Percentiles rank a stretch among this genome's conserved stretches.
Conservation (phyloP, 2,888 invertebrate species). For the Candidula unifasciata region DNA sequence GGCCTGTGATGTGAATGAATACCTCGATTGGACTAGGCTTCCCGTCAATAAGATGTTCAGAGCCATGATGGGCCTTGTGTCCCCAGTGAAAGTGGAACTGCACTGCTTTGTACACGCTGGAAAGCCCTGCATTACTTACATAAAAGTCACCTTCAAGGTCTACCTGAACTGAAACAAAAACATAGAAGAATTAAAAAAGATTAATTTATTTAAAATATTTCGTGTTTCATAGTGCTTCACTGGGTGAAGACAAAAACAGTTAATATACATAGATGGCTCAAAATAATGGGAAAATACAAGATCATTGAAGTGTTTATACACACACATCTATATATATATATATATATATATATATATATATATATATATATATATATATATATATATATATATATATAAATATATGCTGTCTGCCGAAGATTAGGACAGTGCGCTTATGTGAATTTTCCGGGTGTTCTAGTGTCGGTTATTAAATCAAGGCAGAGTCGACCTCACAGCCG, state of each 20-base stretch:
- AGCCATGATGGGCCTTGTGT: conserved; percentile 85
- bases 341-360: background rate
- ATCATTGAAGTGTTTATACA: background rate
- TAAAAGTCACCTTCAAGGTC: conserved; percentile 65
- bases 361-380: background rate
- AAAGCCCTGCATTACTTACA: conserved; percentile 69
- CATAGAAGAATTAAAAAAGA: no score
- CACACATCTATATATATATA: no score
- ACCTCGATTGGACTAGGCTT: conserved; percentile 81
- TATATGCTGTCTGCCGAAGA: no score
- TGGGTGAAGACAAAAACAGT: background rate
- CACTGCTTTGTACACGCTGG: conserved; percentile 79
- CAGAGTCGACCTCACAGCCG: no score
- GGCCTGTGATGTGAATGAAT: background rate
- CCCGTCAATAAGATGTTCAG: conserved; percentile 87
- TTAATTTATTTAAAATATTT: background rate
- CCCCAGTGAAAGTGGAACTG: conserved; percentile 92
- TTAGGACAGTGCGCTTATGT: no score
- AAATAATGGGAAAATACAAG: background rate
- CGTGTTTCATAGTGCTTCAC: background rate
- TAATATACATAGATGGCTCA: no score
- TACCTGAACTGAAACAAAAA: conserved; percentile 65
- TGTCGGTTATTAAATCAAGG: no score
- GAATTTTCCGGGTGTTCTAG: no score
- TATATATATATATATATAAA: background rate